A percentile compares a stretch with the other conserved stretches of the same genome.
Conservation (phyloP, 1,140 invertebrate species). For the Dolichoris vasculosae region DNA sequence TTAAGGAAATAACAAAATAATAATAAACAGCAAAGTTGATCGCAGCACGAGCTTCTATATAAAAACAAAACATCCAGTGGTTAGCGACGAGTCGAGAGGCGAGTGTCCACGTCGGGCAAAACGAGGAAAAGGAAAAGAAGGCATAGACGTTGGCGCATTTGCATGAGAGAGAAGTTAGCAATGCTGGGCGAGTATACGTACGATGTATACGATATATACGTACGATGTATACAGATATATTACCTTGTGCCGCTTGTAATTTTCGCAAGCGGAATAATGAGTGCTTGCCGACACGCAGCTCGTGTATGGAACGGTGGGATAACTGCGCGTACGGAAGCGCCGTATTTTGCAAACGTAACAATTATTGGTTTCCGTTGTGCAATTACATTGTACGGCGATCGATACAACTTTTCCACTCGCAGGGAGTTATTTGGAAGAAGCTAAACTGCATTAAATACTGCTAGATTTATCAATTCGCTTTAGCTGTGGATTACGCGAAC, state of each 20-base stretch:
- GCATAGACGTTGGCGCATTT: background rate
- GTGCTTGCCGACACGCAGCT: background rate
- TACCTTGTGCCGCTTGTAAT: background rate
- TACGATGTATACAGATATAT: background rate
- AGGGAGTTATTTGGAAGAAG: too few species aligned
- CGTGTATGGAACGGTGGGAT: background rate
- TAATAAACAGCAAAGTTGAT: too few species aligned
- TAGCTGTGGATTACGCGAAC: too few species aligned
- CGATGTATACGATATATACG: background rate
- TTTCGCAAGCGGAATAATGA: constrained; percentile 15
- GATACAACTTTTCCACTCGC: background rate
- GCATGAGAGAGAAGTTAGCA: background rate
- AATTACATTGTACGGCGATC: background rate
- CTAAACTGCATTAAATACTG: too few species aligned
- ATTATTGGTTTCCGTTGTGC: background rate
- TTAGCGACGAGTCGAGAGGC: background rate
- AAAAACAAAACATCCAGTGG: background rate
- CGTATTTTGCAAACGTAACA: background rate
- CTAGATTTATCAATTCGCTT: too few species aligned
- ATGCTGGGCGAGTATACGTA: background rate
- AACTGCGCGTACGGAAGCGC: background rate
- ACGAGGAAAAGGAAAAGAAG: background rate
- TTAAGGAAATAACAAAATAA: too few species aligned
- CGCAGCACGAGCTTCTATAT: too few species aligned
- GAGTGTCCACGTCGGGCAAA: background rate